Base-by-base conservation (phyloP, 2,797 vertebrate genomes). In the Anguilla pacifica region DNA sequence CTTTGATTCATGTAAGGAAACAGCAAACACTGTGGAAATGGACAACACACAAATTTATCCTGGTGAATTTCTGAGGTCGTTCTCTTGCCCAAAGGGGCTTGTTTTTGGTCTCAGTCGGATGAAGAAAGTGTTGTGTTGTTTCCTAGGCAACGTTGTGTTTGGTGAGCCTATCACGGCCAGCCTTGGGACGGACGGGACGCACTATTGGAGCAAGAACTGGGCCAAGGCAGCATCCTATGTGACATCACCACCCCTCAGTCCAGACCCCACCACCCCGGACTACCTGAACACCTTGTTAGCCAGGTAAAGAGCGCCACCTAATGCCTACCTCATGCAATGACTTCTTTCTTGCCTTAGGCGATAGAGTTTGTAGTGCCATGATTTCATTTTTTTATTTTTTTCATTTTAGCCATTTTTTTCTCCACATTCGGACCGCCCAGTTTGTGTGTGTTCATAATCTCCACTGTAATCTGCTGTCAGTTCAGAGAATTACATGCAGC, bases 181-280 rank as follows among this genome's bases (percentile, higher is more conserved):
- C 90, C 96, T 99, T 1, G 98, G 98, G 64, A 99, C 97, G 0
- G 98, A 99, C 1, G 98, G 98, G 86, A 99, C 98, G 0, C 98
- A 99, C 94, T 99, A 99, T 92, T 99, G 98, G 98, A 99, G 98
- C 96, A 99, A 99, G 96, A 99, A 99, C 90, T 99, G 98, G 98
- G 98, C 98, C 83, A 99, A 99, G 92, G 98, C 98, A 0, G 98
- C 98, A 0, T 98, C 98, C 0, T 99, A 98, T 92, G 98, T 99
- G 91, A 98, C 97, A 11, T 99, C 98, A 1, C 98, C 98, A 0
- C 98, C 98, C 11, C 97, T 99, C 87, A 99, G 98, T 93, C 98
- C 98, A 9, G 98, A 99, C 90, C 98, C 98, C 31, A 99, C 98
- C 85, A 99, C 98, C 82, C 98, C 98, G 46, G 98, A 99, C 94